Evolutionary conservation across 37 sponge, comb jelly and placozoan genomes (phyloP), one percentile per base, ranked within the genome.

Genomic region (Chondrilla cf. caribensis): DNA sequence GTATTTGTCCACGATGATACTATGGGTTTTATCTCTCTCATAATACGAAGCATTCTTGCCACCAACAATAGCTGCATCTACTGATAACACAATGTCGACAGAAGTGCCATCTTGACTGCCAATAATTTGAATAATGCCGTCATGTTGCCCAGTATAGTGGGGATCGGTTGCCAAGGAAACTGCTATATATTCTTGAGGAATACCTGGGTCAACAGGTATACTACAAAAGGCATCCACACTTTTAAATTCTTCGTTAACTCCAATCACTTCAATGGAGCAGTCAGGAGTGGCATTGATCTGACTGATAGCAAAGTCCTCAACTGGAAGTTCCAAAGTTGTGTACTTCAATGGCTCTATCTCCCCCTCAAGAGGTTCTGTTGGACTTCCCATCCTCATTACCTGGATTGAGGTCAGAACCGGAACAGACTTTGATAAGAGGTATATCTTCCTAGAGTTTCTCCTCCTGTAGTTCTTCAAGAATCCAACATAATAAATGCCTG

Each of bases 181-280:
- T 43, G 24, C 25, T 73, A 38, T 8, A 21, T 43, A 42, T n/a
- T 43, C 41, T 39, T 8, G 31, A 19, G 42, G 18, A 15, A 39
- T 73, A n/a, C 24, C 44, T 47, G 51, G 11, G 51, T 47, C 11
- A 14, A 47, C 51, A 47, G 51, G 51, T 47, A 47, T 47, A 14
- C 9, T 11, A 47, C 9, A 47, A 40, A 73, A 73, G 41, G 43
- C 76, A 73, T 73, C 76, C 76, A 73, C 41, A 40, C 76, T 73
- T 19, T 21, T 21, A 2, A 22, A 43, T 42, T 73, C 76, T 40
- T 73, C 76, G 36, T 73, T 73, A n/a, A 37, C 31, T 36, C 76
- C 76, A n/a, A 73, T 73, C 44, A 73, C 44, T 2, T 22, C 2
- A 2, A 18, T 21, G 15, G 31, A n/a, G 11, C 51, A 47, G 36